These are phyloP conservation scores for Lanius collurio DNA, from an alignment of 2,113 vertebrate genomes.

Conservation along the genomic window DNA sequence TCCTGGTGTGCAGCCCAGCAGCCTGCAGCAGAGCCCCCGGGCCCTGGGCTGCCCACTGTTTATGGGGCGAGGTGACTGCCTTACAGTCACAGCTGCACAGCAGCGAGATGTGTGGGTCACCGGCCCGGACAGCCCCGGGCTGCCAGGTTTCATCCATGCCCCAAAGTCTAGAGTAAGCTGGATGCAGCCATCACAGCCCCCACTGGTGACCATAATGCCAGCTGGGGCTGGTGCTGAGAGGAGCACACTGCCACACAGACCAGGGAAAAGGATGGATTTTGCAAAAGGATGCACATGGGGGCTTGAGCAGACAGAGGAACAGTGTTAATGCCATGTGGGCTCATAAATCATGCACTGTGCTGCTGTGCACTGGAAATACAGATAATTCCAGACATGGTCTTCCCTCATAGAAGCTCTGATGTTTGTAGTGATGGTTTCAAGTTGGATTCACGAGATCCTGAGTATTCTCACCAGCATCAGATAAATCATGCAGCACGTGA, in stretches of 20 bases:
- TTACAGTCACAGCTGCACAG: fast-evolving
- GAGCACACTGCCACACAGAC: neutral
- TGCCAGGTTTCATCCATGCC: neutral
- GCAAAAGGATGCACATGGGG: fast-evolving
- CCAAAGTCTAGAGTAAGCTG: neutral
- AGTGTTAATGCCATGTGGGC: fast-evolving
- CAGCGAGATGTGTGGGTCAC: neutral
- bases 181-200: neutral
- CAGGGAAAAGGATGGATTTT: neutral
- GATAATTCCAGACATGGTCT: neutral
- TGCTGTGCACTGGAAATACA: neutral
- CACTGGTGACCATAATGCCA: neutral
- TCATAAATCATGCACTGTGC: neutral
- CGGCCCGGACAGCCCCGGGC: neutral
- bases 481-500: fast-evolving
- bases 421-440: neutral
- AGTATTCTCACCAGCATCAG: neutral
- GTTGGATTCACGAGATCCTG: neutral
- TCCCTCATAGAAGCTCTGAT: neutral
- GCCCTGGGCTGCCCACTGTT: neutral
- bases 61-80: neutral
- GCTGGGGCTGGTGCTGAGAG: neutral
- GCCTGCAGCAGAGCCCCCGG: neutral
- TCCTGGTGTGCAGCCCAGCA: neutral
- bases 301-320: neutral